Evolutionary conservation across 2,113 vertebrate species (phyloP).

Genomic region (Pseudorhombus dupliciocellatus): DNA sequence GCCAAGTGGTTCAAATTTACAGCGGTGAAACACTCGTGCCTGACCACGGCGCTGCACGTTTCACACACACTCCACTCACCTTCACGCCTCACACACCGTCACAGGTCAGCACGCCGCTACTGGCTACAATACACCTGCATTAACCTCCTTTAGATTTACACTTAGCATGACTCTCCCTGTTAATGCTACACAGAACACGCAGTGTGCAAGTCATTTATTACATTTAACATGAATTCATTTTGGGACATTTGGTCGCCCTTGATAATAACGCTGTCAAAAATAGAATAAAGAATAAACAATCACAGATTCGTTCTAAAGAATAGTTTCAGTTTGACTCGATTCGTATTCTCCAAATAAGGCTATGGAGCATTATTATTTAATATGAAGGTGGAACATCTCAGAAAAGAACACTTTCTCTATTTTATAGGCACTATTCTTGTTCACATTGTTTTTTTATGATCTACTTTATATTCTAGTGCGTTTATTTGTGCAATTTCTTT

Average conservation of each 20-base stretch:
- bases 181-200: too few relatives aligned
- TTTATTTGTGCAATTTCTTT: neutral
- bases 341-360: too few relatives aligned
- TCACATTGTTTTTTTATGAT: neutral
- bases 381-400: neutral
- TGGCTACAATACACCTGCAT: neutral
- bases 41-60: constrained; percentile 7
- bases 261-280: too few relatives aligned
- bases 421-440: neutral
- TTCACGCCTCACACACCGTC: constrained; percentile 11
- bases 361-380: neutral
- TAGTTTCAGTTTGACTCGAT: too few relatives aligned
- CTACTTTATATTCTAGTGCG: constrained; percentile 11
- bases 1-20: constrained; percentile 32
- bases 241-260: too few relatives aligned
- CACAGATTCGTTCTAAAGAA: too few relatives aligned
- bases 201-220: too few relatives aligned
- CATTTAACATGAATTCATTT: too few relatives aligned
- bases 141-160: neutral
- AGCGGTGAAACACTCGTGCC: constrained; percentile 33
- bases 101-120: neutral
- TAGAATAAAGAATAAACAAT: too few relatives aligned
- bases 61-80: constrained; percentile 26
- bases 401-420: neutral
- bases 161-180: neutral